Base-by-base conservation (phyloP, 2,888 invertebrate genomes). In the Heliconius sara region DNA sequence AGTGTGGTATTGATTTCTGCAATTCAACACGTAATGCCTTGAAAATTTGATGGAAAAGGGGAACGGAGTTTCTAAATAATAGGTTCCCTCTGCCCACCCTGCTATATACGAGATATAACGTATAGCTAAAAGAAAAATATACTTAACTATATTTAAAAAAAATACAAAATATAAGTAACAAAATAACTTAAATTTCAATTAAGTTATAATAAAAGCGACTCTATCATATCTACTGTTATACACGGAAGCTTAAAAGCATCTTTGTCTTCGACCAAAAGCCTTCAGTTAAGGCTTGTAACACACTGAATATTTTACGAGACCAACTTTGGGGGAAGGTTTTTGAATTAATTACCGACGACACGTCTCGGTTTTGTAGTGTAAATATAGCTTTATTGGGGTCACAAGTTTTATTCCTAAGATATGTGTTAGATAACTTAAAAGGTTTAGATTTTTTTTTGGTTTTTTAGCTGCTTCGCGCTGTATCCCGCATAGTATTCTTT, bases 181-280 rank as follows among this genome's bases (percentile, higher is more conserved):
- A 39, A n/a, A 57, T 39, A 60, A 39, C n/a, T 7, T 39, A 39
- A 22, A 12, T 60, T 72, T 72, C 65, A 27, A 27, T 27, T 16
- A 63, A 25, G 63, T 30, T 27, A 65, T 27, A 27, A 65, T 75
- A 43, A 19, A 22, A 76, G n/a, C 86, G 34, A 80, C 89, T 91
- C 91, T 83, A 89, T 79, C 78, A 76, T 67, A 82, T 83, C 83
- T 80, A 30, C 66, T 89, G 84, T 89, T 86, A 88, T 79, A 82
- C 83, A 81, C 83, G 87, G 88, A 89, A 91, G 92, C 93, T 93
- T 94, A 93, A 94, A 93, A 94, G 94, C 94, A 93, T 94, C 94
- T 94, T 93, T 94, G 94, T 94, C 93, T 93, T 92, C 85, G 88
- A 86, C 89, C 91, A 88, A 92, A 91, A 92, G 91, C 91, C 90